Percentiles rank a stretch among this genome's conserved stretches.
phyloP scores from a whole-genome alignment of 2,888 invertebrate genomes.

The Lithophane leautieri region DNA sequence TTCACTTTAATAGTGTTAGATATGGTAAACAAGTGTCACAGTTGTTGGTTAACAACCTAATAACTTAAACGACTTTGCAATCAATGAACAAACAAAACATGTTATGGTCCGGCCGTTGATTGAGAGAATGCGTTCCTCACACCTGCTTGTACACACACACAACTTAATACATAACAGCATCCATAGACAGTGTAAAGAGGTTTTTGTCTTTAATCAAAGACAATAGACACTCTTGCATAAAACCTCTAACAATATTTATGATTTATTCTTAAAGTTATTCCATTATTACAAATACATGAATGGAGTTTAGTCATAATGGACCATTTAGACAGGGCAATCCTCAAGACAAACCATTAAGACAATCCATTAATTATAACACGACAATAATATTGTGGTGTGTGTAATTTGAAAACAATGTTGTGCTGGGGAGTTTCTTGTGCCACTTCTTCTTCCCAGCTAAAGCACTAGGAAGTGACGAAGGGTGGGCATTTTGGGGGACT shows the following conservation, averaged over 20 bases:
- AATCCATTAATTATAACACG: too few species aligned
- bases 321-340: too few species aligned
- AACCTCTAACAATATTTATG: constrained; percentile 20
- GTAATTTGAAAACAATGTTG: too few species aligned
- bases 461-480: background rate
- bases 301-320: background rate
- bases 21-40: constrained; percentile 2
- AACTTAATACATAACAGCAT: background rate
- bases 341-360: too few species aligned
- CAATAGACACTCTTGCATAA: constrained; percentile 9
- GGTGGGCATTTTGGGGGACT: background rate
- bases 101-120: background rate
- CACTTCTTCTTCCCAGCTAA: background rate
- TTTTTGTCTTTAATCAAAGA: constrained; percentile 20
- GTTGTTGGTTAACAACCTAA: constrained; percentile 7
- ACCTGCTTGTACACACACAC: too few species aligned
- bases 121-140: too few species aligned
- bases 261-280: constrained; percentile 14
- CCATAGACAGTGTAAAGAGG: constrained; percentile 17
- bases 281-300: constrained; percentile 5
- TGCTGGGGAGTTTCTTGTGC: background rate
- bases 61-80: constrained; percentile 12
- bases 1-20: constrained; percentile 8
- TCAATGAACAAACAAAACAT: constrained; percentile 16
- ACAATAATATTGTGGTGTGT: background rate